A percentile compares a stretch with the other conserved stretches of the same genome.
Evolutionary conservation across 1,140 invertebrate genomes (phyloP).

Genomic region (Planococcus citri): DNA sequence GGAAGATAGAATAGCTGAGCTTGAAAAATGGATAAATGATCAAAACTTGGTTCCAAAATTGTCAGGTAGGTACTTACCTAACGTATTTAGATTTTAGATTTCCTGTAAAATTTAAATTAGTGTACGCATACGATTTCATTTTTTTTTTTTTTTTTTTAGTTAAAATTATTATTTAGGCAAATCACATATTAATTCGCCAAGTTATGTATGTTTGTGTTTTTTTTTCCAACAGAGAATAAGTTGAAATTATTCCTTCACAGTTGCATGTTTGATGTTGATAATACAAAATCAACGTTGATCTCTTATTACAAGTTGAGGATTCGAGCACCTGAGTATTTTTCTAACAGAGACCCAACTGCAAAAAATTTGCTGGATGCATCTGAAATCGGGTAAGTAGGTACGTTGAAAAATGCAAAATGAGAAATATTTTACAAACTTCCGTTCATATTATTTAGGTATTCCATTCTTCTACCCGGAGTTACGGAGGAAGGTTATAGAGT

Average conservation of each 20-base stretch:
- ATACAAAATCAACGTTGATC: neutral
- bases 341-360: neutral
- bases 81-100: too few relatives aligned
- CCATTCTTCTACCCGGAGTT: neutral
- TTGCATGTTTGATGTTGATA: neutral
- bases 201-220: conserved; percentile 28
- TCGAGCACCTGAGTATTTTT: neutral
- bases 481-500: conserved; percentile 10
- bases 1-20: neutral
- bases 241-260: conserved; percentile 8
- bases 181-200: too few relatives aligned
- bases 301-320: neutral
- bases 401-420: too few relatives aligned
- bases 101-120: neutral
- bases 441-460: conserved; percentile 11
- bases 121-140: too few relatives aligned
- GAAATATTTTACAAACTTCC: too few relatives aligned
- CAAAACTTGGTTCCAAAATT: neutral
- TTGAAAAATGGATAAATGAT: neutral
- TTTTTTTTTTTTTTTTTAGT: neutral
- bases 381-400: neutral
- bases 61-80: neutral
- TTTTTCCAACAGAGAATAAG: neutral
- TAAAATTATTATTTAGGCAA: neutral
- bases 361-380: neutral